Conservation (phyloP, 2,888 invertebrate species). For the Protonemura montana region DNA sequence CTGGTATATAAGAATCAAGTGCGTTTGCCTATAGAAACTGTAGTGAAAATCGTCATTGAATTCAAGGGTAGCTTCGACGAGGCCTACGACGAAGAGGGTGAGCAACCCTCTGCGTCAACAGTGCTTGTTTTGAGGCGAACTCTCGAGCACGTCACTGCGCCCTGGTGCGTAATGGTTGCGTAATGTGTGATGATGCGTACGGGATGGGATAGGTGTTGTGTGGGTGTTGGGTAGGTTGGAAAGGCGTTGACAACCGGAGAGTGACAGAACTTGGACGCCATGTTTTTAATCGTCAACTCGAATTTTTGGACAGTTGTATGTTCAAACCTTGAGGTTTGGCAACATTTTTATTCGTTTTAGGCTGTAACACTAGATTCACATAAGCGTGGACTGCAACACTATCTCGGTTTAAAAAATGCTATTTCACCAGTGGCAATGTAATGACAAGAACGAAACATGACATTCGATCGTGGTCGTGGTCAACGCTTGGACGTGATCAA, state of each 20-base stretch:
- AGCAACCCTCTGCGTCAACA: constrained; percentile 36
- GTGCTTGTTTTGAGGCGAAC: constrained; percentile 10
- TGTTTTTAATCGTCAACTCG: no score
- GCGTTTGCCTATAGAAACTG: background rate
- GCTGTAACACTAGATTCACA: no score
- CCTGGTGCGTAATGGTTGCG: constrained; percentile 14
- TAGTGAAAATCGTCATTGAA: background rate
- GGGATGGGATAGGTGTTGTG: background rate
- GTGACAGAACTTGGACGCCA: no score
- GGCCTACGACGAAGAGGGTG: background rate
- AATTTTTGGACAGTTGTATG: no score
- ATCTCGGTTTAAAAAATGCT: no score
- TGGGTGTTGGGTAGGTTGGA: background rate
- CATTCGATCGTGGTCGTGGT: no score
- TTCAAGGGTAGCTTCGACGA: constrained; percentile 1
- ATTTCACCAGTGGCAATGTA: no score
- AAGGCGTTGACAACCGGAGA: background rate
- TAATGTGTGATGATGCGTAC: constrained; percentile 30
- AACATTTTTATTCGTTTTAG: no score
- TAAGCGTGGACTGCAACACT: no score
- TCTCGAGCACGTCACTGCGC: background rate
- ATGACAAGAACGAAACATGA: no score
- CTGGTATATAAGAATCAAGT: background rate
- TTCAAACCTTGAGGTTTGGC: no score
- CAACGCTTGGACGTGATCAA: no score